Conservation (phyloP, 1,140 invertebrate species). For the Arctopsyche grandis region DNA sequence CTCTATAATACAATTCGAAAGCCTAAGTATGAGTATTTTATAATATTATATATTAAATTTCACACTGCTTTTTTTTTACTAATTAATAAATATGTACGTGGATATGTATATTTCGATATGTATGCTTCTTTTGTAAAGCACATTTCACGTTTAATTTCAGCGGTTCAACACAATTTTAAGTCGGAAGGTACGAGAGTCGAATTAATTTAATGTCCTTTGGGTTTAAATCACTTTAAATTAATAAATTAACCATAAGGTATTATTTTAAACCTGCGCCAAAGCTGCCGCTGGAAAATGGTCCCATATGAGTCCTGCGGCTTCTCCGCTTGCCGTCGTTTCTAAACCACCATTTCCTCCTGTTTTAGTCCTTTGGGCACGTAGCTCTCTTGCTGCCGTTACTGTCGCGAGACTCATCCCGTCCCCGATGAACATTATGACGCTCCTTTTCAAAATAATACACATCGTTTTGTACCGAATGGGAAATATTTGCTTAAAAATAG, state of each 20-base stretch:
- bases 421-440: slow-evolving; percentile 81
- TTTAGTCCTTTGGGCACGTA: slow-evolving; percentile 65
- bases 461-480: no score
- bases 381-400: slow-evolving; percentile 75
- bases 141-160: background rate
- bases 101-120: no score
- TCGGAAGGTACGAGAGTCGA: no score
- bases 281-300: slow-evolving; percentile 79
- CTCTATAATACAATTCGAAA: no score
- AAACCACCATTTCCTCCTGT: slow-evolving; percentile 68
- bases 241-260: background rate
- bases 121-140: no score
- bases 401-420: slow-evolving; percentile 86
- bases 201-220: no score
- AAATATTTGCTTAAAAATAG: slow-evolving; percentile 28
- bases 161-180: background rate
- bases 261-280: slow-evolving; percentile 71
- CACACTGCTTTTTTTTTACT: no score
- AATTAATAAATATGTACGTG: no score
- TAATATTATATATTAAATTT: no score
- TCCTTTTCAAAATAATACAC: slow-evolving; percentile 56
- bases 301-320: slow-evolving; percentile 75
- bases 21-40: no score
- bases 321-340: slow-evolving; percentile 56
- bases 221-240: slow-evolving; percentile 5